phyloP scores from a whole-genome alignment of 2,797 vertebrate genomes.

The Amphiprion clarkii region DNA sequence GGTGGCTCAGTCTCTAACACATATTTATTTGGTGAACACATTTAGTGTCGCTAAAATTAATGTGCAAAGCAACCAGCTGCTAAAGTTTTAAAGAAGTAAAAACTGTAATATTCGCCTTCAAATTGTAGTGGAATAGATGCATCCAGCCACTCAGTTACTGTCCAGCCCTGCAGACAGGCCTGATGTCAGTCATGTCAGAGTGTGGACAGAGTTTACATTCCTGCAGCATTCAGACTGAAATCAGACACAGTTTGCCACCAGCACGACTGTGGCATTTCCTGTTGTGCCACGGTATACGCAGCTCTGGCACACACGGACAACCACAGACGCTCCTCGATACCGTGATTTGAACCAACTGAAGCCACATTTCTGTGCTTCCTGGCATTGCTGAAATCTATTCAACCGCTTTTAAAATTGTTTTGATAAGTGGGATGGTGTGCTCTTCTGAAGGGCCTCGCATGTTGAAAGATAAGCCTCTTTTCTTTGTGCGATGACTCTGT shows the following conservation, averaged over 20 bases:
- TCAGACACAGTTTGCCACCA: constrained; percentile 45
- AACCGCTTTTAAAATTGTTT: constrained; percentile 73
- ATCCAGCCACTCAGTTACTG: background rate
- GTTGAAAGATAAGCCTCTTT: constrained; percentile 77
- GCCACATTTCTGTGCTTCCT: constrained; percentile 63
- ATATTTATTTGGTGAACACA: too few species aligned
- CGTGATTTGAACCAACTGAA: constrained; percentile 41
- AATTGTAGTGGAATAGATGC: background rate
- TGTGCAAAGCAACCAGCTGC: too few species aligned
- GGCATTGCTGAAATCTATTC: constrained; percentile 67
- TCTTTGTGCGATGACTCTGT: constrained; percentile 57
- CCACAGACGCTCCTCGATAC: constrained; percentile 25
- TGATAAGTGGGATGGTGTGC: constrained; percentile 68
- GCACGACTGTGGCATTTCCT: constrained; percentile 57
- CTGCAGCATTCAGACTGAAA: constrained; percentile 51
- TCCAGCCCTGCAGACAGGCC: constrained; percentile 12
- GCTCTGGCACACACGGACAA: constrained; percentile 27
- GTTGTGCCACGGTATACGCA: constrained; percentile 23
- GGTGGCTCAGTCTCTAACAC: too few species aligned
- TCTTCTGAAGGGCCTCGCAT: constrained; percentile 74
- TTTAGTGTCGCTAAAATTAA: too few species aligned
- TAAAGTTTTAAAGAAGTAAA: too few species aligned
- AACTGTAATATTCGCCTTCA: too few species aligned
- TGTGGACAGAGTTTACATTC: constrained; percentile 70
- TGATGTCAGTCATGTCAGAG: constrained; percentile 42